Conservation (phyloP, 53 echinoderm and acorn worm genomes). For the Antedon mediterranea region DNA sequence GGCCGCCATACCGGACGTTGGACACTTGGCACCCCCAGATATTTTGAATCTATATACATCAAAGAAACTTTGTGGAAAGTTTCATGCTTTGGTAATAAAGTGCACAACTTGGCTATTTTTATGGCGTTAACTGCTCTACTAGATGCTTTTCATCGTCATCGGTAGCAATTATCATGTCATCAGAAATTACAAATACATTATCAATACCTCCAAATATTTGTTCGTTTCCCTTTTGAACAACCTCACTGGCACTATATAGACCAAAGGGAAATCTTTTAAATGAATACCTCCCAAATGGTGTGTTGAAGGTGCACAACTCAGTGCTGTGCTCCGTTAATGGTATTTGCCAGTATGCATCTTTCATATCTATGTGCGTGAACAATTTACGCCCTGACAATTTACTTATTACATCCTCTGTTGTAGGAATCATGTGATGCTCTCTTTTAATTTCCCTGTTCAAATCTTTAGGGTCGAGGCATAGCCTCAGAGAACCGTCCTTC, state of each 20-base stretch:
- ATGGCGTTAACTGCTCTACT: no score
- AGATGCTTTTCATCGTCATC: slow-evolving; percentile 24
- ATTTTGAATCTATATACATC: no score
- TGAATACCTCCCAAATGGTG: slow-evolving; percentile 26
- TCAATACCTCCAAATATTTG: slow-evolving; percentile 18
- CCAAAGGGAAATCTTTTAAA: slow-evolving; percentile 34
- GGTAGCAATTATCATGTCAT: slow-evolving; percentile 47
- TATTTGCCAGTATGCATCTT: slow-evolving; percentile 28
- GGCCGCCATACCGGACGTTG: no score
- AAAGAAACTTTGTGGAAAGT: no score
- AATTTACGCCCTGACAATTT: slow-evolving; percentile 21
- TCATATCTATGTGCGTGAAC: no score
- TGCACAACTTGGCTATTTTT: no score
- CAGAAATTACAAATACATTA: slow-evolving; percentile 28
- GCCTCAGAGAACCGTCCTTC: slow-evolving; percentile 28
- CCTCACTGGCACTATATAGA: no score
- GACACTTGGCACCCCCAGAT: no score
- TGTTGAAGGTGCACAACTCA: slow-evolving; percentile 30
- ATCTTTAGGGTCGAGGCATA: slow-evolving; percentile 34
- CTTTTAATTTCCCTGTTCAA: slow-evolving; percentile 27
- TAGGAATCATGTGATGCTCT: slow-evolving; percentile 27
- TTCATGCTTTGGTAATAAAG: no score
- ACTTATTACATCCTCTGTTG: slow-evolving; percentile 14
- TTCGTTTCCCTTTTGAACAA: no score
- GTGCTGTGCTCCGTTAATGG: slow-evolving; percentile 18